phyloP scores from a whole-genome alignment of 2,797 vertebrate species.

The Poeciliopsis infans region DNA sequence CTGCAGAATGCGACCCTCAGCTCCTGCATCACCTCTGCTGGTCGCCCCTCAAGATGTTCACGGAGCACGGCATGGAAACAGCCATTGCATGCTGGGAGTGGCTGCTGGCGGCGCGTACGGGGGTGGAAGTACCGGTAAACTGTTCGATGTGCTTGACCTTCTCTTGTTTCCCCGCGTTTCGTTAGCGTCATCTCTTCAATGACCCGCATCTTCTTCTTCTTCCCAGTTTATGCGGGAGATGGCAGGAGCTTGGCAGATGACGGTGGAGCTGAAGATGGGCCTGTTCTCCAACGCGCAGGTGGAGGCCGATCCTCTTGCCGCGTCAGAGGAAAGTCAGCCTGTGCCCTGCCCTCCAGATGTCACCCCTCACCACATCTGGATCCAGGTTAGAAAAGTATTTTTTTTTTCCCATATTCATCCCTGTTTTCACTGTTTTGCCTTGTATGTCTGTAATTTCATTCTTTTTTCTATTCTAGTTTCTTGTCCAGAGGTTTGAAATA shows the following conservation, averaged over 20 bases:
- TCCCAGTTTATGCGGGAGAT: slow-evolving; percentile 96
- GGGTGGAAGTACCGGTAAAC: slow-evolving; percentile 92
- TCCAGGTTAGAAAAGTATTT: slow-evolving; percentile 81
- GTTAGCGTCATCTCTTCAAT: not conserved
- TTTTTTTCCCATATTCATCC: not conserved
- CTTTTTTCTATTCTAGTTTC: slow-evolving; percentile 80
- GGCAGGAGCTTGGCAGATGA: slow-evolving; percentile 98
- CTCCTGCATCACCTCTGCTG: slow-evolving; percentile 96
- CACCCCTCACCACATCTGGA: slow-evolving; percentile 96
- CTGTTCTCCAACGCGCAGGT: slow-evolving; percentile 89
- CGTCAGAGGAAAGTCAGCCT: slow-evolving; percentile 94
- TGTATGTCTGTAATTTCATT: not conserved
- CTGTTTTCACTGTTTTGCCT: not conserved
- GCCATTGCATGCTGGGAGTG: slow-evolving; percentile 99
- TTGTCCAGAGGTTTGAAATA: slow-evolving; percentile 96
- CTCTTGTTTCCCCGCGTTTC: not conserved
- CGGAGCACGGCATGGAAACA: slow-evolving; percentile 94
- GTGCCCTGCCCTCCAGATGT: slow-evolving; percentile 90
- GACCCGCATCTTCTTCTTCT: not conserved
- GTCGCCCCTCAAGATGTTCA: slow-evolving; percentile 96
- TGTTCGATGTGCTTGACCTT: not conserved
- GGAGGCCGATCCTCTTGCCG: slow-evolving; percentile 93
- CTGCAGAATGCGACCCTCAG: slow-evolving; percentile 89
- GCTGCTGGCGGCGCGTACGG: slow-evolving; percentile 93
- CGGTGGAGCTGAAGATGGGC: slow-evolving; percentile 92